phyloP scores from a whole-genome alignment of 2,888 invertebrate species.

The Cistogaster globosa region DNA sequence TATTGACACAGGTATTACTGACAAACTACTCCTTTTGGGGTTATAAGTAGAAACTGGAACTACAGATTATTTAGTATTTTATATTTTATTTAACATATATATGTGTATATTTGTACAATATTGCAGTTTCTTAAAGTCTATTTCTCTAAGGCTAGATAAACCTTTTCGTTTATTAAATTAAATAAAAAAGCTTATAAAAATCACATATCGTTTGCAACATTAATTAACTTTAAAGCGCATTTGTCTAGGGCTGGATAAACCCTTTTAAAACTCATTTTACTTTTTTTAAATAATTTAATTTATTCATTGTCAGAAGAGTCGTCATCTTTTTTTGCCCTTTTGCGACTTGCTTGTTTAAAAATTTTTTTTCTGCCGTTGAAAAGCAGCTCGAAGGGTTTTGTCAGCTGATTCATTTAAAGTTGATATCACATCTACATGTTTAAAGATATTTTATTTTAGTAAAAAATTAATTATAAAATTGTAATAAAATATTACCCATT shows the following conservation, averaged over 20 bases:
- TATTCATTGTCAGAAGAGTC: conserved; percentile 14
- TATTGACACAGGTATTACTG: not conserved
- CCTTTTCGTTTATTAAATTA: conserved; percentile 12
- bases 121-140: not conserved
- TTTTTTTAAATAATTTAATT: not conserved
- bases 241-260: too few species aligned
- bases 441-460: conserved; percentile 3
- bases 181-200: not conserved
- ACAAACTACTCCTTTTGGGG: not conserved
- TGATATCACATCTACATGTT: conserved; percentile 36
- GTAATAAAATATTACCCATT: not conserved
- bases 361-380: too few species aligned
- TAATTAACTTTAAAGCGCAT: too few species aligned
- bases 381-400: not conserved
- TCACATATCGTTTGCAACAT: too few species aligned
- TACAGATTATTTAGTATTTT: not conserved
- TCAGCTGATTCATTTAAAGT: conserved; percentile 30
- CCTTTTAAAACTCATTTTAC: too few species aligned
- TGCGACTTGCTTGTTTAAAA: too few species aligned
- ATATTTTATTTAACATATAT: conserved; percentile 7
- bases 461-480: not conserved
- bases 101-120: conserved; percentile 2
- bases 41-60: conserved; percentile 6
- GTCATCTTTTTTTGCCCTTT: conserved; percentile 21
- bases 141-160: conserved; percentile 9